Evolutionary conservation across 2,888 invertebrate genomes (phyloP).

Genomic region (Drosophila stalkeri): DNA sequence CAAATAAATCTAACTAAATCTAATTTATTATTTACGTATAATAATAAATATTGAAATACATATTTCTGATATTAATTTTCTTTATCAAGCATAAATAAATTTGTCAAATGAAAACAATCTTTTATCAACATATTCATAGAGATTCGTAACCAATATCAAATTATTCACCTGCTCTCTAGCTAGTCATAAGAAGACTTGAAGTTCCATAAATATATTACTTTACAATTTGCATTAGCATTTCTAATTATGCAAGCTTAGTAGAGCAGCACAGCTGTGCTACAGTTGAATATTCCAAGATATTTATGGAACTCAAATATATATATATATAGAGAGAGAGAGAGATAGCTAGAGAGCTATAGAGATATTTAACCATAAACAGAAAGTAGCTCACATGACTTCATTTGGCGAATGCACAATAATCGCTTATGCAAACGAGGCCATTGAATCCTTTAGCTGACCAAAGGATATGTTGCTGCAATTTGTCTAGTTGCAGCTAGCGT

Average conservation of each 20-base stretch:
- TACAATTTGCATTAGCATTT: constrained; percentile 15
- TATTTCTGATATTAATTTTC: too few relatives aligned
- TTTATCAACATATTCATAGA: background rate
- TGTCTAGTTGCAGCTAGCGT: constrained; percentile 61
- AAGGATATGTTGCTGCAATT: constrained; percentile 68
- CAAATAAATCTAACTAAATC: too few relatives aligned
- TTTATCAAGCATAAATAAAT: background rate
- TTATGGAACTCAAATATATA: background rate
- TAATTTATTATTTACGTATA: too few relatives aligned
- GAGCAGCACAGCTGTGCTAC: constrained; percentile 1
- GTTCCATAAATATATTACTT: background rate
- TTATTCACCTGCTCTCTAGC: background rate
- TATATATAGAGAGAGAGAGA: background rate
- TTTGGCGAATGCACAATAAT: constrained; percentile 39
- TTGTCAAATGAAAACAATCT: background rate
- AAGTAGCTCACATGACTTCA: constrained; percentile 35
- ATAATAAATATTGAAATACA: too few relatives aligned
- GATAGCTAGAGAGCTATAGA: background rate
- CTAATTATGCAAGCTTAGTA: constrained; percentile 20
- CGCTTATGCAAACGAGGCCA: constrained; percentile 54
- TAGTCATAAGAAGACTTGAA: background rate
- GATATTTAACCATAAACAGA: constrained; percentile 5
- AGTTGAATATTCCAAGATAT: background rate
- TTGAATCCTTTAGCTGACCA: constrained; percentile 46
- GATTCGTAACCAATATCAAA: background rate